phyloP scores from a whole-genome alignment of 1,140 invertebrate species.

The Melanaphis sacchari region DNA sequence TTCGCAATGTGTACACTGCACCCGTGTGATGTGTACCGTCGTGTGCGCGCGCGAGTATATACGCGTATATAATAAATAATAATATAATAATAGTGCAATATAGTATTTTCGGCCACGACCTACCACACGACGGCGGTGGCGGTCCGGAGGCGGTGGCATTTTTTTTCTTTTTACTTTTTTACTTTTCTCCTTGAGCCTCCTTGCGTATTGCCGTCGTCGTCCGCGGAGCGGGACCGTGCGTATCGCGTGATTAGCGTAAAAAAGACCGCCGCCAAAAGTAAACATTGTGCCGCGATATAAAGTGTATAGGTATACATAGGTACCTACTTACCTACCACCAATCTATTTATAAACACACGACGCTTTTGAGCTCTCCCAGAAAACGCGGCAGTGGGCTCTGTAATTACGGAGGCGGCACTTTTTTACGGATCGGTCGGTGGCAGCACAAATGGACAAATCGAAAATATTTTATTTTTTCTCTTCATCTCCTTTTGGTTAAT shows the following conservation, averaged over 20 bases:
- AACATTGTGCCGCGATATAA: not conserved
- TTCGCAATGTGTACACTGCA: not conserved
- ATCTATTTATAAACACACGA: not conserved
- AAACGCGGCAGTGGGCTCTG: not conserved
- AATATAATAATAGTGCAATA: not conserved
- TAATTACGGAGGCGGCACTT: slow-evolving; percentile 23
- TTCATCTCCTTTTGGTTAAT: not conserved
- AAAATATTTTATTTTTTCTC: slow-evolving; percentile 27
- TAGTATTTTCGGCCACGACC: slow-evolving; percentile 21
- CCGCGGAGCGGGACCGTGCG: not conserved
- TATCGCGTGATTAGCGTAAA: slow-evolving; percentile 35
- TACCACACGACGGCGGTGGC: not conserved
- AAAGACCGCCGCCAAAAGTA: slow-evolving; percentile 36
- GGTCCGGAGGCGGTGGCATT: not conserved
- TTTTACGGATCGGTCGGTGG: slow-evolving; percentile 26
- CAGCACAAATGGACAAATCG: slow-evolving; percentile 46
- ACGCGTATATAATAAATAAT: not conserved
- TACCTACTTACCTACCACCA: not conserved
- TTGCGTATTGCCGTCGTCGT: not conserved
- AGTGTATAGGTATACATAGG: not conserved
- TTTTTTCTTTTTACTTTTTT: not conserved
- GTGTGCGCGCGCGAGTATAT: not conserved
- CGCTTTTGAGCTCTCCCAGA: not conserved
- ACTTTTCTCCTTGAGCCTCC: too few species aligned
- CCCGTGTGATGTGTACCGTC: not conserved